Conservation (phyloP, 2,888 invertebrate genomes). For the Hemistola chrysoprasaria region DNA sequence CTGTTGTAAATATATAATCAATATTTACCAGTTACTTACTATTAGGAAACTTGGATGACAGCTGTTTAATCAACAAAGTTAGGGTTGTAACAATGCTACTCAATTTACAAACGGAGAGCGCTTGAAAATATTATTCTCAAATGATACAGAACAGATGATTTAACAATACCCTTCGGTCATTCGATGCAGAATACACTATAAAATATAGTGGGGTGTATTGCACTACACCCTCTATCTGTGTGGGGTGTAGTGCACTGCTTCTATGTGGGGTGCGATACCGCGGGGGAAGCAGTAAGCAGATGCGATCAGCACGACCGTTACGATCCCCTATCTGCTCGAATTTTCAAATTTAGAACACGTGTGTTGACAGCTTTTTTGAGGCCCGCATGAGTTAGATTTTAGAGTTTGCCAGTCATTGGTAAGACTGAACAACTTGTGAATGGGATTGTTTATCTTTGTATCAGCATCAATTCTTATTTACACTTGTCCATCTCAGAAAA, state of each 20-base stretch:
- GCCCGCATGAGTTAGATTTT: constrained; percentile 59
- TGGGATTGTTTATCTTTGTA: constrained; percentile 21
- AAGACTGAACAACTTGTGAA: constrained; percentile 21
- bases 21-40: too few species aligned
- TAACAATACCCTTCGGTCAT: constrained; percentile 47
- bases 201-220: constrained; percentile 27
- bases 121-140: constrained; percentile 20
- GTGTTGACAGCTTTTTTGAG: constrained; percentile 72
- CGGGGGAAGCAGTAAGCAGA: constrained; percentile 68
- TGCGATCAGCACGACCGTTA: constrained; percentile 69
- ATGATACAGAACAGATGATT: constrained; percentile 48
- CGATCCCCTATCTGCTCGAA: constrained; percentile 70
- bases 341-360: constrained; percentile 74
- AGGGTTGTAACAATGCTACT: constrained; percentile 32
- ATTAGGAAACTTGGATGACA: constrained; percentile 1
- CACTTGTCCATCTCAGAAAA: constrained; percentile 3
- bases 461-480: constrained; percentile 13
- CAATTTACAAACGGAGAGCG: constrained; percentile 33
- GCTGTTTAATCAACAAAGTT: constrained; percentile 16
- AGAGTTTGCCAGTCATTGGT: constrained; percentile 35
- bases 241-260: too few species aligned
- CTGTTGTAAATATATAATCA: background rate
- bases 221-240: constrained; percentile 29
- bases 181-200: constrained; percentile 40
- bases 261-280: constrained; percentile 38